Evolutionary conservation across 2,888 invertebrate species (phyloP), one percentile per base, ranked within the genome.

Genomic region (Polylopha cassiicola): DNA sequence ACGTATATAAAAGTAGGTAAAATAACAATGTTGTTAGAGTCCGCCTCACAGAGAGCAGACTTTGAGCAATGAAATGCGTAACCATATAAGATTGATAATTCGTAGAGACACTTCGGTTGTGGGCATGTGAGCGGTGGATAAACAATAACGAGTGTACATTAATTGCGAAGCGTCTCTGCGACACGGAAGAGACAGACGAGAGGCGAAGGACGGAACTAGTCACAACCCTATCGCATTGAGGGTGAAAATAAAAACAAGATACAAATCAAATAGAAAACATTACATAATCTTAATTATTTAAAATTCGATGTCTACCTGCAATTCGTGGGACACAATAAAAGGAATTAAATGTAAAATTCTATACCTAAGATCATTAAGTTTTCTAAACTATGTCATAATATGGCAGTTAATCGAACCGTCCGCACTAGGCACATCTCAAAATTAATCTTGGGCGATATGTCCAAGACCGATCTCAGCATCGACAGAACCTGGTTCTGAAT

Each of bases 351-450:
- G 68, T 73, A 75, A 73, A 63, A 67, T 62, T 69, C 77, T 82
- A 79, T 53, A 62, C 46, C 80, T 82, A 82, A 75, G 62, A 65
- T 68, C 64, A 66, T 68, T 70, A 77, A 69, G 71, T 78, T 75
- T 60, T 67, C 74, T 79, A 82, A 78, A 79, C 69, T 85, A 85
- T 78, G 82, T 82, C 73, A 77, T 85, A 85, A 85, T 85, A 85
- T 85, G 84, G 84, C 84, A 85, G 84, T 85, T 82, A 76, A 71
- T 74, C 80, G 79, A 82, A 81, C 78, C 82, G 76, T 78, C 75
- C 73, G 78, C 77, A 71, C 73, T 68, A 72, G 76, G 79, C 76
- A 69, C 74, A 63, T 66, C 65, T 61, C 58, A 43, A 57, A 64
- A 57, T 56, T 55, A 48, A 56, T 66, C 65, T 61, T 57, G 65